phyloP scores from a whole-genome alignment of 2,797 vertebrate species.

The Epinephelus malabaricus region DNA sequence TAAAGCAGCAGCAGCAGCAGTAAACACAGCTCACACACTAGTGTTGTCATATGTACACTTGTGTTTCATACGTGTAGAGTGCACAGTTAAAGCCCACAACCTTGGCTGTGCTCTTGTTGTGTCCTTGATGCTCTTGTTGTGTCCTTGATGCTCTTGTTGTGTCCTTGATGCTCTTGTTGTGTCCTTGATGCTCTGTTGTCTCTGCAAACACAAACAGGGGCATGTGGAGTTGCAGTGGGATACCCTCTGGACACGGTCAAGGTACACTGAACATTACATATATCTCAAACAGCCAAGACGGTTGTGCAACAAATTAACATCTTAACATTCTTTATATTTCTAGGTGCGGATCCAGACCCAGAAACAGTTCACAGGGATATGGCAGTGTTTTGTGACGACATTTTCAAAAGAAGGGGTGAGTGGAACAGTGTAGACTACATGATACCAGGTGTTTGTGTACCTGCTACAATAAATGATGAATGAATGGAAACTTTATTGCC shows the following conservation, averaged over 20 bases:
- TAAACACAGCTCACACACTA: background rate
- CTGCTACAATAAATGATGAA: background rate
- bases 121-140: constrained; percentile 36
- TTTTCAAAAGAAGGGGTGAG: constrained; percentile 90
- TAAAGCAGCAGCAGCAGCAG: background rate
- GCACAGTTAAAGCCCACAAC: background rate
- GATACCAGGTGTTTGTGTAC: too few relatives aligned
- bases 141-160: constrained; percentile 36
- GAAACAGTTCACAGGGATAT: constrained; percentile 88
- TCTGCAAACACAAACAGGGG: constrained; percentile 68
- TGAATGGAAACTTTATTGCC: too few relatives aligned
- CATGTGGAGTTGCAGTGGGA: constrained; percentile 80
- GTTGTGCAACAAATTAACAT: background rate
- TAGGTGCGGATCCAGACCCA: constrained; percentile 95
- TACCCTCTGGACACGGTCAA: constrained; percentile 85
- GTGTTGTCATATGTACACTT: background rate
- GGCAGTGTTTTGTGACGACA: constrained; percentile 87
- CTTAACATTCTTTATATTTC: background rate
- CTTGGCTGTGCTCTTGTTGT: constrained; percentile 2
- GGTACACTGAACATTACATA: constrained; percentile 45
- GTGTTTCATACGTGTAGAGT: background rate
- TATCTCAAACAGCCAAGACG: background rate
- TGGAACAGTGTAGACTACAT: background rate
- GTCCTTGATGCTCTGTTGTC: constrained; percentile 38
- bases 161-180: constrained; percentile 32